Percentiles rank a stretch among this genome's conserved stretches.
Conservation (phyloP, 2,113 vertebrate species). For the Mastomys coucha region DNA sequence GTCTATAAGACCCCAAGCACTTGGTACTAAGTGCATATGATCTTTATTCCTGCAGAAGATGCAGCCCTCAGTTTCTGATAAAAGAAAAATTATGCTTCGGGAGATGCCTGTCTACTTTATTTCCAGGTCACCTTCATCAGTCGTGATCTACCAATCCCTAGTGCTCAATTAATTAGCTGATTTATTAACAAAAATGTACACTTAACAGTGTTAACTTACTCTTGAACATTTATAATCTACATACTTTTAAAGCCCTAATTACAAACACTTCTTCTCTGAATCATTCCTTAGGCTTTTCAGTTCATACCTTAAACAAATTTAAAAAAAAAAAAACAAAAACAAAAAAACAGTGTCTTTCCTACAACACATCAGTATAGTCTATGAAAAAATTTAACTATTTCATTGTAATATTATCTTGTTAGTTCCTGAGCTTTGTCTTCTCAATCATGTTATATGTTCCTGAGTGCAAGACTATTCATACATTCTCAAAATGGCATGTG, state of each 20-base stretch:
- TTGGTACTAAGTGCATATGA: background rate
- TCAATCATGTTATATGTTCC: conserved; percentile 13
- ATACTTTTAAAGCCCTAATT: background rate
- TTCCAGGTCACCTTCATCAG: background rate
- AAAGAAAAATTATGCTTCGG: background rate
- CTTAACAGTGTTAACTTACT: background rate
- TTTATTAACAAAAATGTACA: background rate
- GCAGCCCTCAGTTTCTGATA: background rate
- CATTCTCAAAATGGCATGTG: background rate
- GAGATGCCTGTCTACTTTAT: background rate
- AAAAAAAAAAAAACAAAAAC: background rate
- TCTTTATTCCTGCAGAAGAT: background rate
- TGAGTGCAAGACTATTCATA: background rate
- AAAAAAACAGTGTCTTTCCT: conserved; percentile 27
- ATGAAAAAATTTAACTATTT: conserved; percentile 18
- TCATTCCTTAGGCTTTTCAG: conserved; percentile 27
- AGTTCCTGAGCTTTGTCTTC: conserved; percentile 14
- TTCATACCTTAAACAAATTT: background rate
- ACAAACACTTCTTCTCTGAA: background rate
- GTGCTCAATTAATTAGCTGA: background rate
- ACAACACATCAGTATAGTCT: conserved; percentile 18
- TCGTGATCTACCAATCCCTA: background rate
- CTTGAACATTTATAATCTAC: conserved; percentile 35
- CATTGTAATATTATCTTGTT: conserved; percentile 18
- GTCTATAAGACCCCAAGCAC: background rate